A percentile compares a stretch with the other conserved stretches of the same genome.
Evolutionary conservation across 2,797 vertebrate species (phyloP).

Genomic region (Florisuga fusca): DNA sequence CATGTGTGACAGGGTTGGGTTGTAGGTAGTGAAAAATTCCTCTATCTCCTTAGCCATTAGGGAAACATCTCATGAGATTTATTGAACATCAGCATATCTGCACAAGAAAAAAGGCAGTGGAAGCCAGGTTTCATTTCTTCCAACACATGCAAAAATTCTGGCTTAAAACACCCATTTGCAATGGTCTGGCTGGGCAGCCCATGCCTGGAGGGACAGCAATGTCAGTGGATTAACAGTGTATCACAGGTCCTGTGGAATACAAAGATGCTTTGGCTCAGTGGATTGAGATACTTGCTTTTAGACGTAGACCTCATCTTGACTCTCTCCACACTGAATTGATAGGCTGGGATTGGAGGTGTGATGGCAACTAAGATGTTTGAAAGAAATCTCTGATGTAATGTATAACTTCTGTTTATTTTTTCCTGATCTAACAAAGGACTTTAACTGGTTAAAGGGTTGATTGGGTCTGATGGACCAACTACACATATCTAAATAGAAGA

Average conservation of each 20-base stretch:
- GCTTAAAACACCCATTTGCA: background rate
- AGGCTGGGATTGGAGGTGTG: background rate
- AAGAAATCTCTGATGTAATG: fast-evolving
- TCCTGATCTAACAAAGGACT: background rate
- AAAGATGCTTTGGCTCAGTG: background rate
- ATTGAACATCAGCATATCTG: background rate
- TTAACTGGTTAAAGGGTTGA: background rate
- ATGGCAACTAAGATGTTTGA: background rate
- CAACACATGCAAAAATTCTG: background rate
- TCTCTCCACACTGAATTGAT: background rate
- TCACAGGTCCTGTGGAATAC: background rate
- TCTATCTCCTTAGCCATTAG: background rate
- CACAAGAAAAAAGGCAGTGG: background rate
- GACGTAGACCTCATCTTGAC: fast-evolving
- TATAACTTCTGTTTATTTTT: background rate
- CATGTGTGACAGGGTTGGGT: fast-evolving
- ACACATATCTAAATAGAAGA: background rate
- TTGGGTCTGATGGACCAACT: background rate
- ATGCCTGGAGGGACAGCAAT: fast-evolving
- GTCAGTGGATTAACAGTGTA: background rate
- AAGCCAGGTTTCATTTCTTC: background rate
- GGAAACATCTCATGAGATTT: background rate
- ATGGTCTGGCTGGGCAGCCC: background rate
- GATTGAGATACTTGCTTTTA: background rate
- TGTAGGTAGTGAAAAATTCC: background rate